Evolutionary conservation across 2,888 invertebrate genomes (phyloP).

Genomic region (Stenotaenia linearis): DNA sequence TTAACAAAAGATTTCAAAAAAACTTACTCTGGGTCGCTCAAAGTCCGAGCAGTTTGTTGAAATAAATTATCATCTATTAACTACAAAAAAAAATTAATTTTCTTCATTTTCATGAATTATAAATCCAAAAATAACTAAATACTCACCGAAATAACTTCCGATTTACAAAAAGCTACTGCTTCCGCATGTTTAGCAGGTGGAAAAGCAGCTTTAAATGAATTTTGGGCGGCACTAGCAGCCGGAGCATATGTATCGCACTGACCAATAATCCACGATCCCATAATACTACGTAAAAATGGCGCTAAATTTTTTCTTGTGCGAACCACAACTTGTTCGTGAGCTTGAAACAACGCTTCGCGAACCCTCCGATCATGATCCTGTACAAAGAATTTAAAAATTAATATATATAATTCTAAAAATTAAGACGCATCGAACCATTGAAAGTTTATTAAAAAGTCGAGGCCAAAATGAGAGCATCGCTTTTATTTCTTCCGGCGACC

Average conservation of each 20-base stretch:
- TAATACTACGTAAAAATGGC: conserved; percentile 67
- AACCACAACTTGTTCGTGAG: conserved; percentile 59
- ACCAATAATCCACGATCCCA: conserved; percentile 76
- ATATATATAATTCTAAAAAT: not conserved
- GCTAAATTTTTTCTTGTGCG: conserved; percentile 70
- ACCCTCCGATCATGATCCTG: conserved; percentile 74
- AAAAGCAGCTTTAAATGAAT: conserved; percentile 67
- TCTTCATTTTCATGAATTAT: no score
- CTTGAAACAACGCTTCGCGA: conserved; percentile 67
- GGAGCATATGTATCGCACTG: conserved; percentile 81
- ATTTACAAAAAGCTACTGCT: conserved; percentile 73
- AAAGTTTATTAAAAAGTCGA: conserved; percentile 66
- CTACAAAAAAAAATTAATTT: conserved; percentile 42
- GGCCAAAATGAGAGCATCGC: conserved; percentile 76
- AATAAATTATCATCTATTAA: conserved; percentile 67
- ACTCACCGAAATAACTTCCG: conserved; percentile 63
- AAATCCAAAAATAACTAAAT: no score
- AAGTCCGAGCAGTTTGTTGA: conserved; percentile 47
- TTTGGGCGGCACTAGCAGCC: conserved; percentile 65
- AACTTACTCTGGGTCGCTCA: conserved; percentile 48
- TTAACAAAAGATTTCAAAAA: not conserved
- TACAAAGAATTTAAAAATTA: not conserved
- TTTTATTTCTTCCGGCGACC: conserved; percentile 62
- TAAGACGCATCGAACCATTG: conserved; percentile 49
- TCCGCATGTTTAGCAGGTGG: conserved; percentile 69